These are phyloP conservation scores for Phania funesta DNA, from an alignment of 2,888 invertebrate species.

Conservation along the genomic window DNA sequence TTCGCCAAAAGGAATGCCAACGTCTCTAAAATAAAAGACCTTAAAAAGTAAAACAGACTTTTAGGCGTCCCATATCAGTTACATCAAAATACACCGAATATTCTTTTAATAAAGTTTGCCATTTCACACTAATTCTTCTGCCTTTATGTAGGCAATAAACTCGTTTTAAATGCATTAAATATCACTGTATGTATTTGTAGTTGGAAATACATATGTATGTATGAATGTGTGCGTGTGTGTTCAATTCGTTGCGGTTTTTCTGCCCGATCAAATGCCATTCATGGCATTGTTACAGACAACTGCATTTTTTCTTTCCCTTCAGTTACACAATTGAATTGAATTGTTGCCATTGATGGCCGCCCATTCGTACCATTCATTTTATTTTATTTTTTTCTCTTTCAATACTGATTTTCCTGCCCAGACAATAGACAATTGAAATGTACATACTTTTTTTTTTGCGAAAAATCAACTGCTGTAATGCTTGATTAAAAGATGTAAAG, in stretches of 20 bases:
- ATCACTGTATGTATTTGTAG: not conserved
- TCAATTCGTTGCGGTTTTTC: slow-evolving; percentile 58
- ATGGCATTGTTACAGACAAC: slow-evolving; percentile 56
- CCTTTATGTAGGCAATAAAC: not conserved
- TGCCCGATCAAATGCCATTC: slow-evolving; percentile 58
- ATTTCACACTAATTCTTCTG: not conserved
- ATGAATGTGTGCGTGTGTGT: not conserved
- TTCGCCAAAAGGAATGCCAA: too few relatives aligned
- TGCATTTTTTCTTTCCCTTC: slow-evolving; percentile 27
- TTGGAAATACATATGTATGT: not conserved
- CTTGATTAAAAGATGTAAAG: slow-evolving; percentile 63
- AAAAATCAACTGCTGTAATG: slow-evolving; percentile 25
- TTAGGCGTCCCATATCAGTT: not conserved
- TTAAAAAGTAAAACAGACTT: too few relatives aligned
- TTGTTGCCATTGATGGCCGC: slow-evolving; percentile 51
- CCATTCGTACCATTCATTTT: slow-evolving; percentile 42
- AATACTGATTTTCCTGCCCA: slow-evolving; percentile 50
- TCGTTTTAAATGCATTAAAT: slow-evolving; percentile 25
- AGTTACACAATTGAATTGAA: slow-evolving; percentile 52
- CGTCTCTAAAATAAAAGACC: too few relatives aligned
- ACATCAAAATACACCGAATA: not conserved
- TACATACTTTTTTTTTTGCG: not conserved
- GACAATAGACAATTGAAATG: slow-evolving; percentile 62
- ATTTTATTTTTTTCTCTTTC: not conserved
- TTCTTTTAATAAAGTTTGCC: not conserved